Percentiles rank a stretch among this genome's conserved stretches.
phyloP scores from a whole-genome alignment of 2,113 vertebrate species.

The Columba livia region DNA sequence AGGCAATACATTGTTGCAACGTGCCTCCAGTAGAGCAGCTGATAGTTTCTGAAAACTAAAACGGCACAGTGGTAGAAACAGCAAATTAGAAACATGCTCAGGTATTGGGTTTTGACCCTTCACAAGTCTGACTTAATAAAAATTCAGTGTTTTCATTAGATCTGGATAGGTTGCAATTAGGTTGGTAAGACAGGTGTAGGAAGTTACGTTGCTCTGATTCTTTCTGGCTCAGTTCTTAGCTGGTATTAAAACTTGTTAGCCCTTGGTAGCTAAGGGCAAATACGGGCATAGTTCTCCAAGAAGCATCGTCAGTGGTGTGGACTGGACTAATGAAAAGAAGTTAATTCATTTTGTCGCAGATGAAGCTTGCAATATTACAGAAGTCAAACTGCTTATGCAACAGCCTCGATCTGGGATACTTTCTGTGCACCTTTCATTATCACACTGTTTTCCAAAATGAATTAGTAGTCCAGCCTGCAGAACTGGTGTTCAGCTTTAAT shows the following conservation, averaged over 20 bases:
- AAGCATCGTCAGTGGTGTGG: neutral
- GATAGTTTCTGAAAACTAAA: neutral
- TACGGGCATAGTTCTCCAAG: neutral
- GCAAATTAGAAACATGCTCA: neutral
- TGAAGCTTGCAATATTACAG: neutral
- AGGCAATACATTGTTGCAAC: neutral
- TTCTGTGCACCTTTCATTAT: neutral
- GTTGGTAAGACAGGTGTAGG: neutral
- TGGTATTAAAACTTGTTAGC: neutral
- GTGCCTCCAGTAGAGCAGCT: neutral
- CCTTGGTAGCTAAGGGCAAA: neutral
- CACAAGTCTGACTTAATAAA: neutral
- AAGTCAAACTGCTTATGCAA: neutral
- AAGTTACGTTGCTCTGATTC: neutral
- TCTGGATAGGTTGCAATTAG: neutral
- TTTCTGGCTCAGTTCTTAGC: neutral
- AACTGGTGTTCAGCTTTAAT: neutral
- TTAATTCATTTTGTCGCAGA: neutral
- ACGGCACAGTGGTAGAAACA: neutral
- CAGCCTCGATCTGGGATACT: neutral
- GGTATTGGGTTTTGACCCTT: neutral
- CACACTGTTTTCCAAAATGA: neutral
- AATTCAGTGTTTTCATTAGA: neutral
- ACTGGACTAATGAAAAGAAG: neutral
- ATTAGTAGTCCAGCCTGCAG: neutral